Base-by-base conservation (phyloP, 2,888 invertebrate species). In the Hemicrepidius hirtus region DNA sequence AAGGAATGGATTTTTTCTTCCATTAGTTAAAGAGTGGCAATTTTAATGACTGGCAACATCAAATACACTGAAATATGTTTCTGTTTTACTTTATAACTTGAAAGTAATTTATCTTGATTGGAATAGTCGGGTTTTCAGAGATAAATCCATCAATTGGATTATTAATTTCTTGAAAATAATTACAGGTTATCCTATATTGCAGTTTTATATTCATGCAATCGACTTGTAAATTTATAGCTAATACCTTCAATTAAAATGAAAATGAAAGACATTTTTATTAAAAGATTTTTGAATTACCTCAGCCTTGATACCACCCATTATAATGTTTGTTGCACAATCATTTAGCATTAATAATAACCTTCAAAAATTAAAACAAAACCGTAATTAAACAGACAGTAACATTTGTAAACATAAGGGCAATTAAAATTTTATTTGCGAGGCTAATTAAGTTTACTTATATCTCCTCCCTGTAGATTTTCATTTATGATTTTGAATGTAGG, bases 1-100 rank as follows among this genome's bases (percentile, higher is more conserved):
- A 13, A 12, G 13, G 28, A 53, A 24, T 32, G 28, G 55, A 32
- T 32, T 57, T 57, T 57, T 37, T 57, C 20, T 12, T 18, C n/a
- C 3, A 24, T 21, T 35, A 9, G 44, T 5, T 18, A 5, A 18
- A 18, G 44, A 44, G 44, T 44, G 7, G 13, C 9, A 16, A 44
- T 44, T 9, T 44, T 44, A 44, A 44, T 44, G 18, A 44, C 44
- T 13, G 13, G 32, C 32, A 32, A 32, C 32, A 9, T 32, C 32
- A 32, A 32, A 32, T 9, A 9, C 9, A 32, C 7, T 32, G 32
- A 32, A 32, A 5, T 7, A 32, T 6, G 5, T 7, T 32, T 32
- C 9, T 46, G 21, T 16, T 16, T 46, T 21, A 46, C 10, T 46
- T 46, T 46, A 24, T 12, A 20, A 4, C 12, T 46, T 46, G 46